Evolutionary conservation across 2,888 invertebrate species (phyloP).

Genomic region (Rapana venosa): DNA sequence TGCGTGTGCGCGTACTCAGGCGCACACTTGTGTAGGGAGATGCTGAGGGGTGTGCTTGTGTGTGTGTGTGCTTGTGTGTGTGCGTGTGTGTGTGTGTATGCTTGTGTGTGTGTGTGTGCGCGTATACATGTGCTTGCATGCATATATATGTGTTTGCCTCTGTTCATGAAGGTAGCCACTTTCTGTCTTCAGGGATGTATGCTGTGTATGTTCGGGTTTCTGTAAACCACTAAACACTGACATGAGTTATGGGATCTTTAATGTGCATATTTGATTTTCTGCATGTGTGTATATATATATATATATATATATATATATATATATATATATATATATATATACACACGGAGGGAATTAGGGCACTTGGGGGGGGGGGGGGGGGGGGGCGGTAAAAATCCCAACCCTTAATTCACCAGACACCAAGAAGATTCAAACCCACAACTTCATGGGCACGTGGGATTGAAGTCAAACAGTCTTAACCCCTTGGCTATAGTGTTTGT

Average conservation of each 20-base stretch:
- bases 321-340: neutral
- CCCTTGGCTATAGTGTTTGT: no score
- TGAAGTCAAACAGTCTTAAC: no score
- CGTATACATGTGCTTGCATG: neutral
- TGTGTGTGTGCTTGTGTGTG: neutral
- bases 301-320: neutral
- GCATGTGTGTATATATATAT: neutral
- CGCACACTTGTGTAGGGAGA: no score
- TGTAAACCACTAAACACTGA: no score
- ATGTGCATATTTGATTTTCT: neutral
- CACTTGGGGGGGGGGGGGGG: neutral
- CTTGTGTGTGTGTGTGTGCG: neutral
- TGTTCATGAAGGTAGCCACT: no score
- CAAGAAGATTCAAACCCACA: no score
- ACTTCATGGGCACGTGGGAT: no score
- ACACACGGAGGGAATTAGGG: no score
- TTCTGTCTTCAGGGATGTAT: neutral
- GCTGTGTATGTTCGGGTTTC: neutral
- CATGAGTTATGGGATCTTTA: no score
- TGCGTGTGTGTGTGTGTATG: neutral
- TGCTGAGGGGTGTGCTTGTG: neutral
- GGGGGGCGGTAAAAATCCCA: no score
- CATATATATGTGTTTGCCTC: neutral
- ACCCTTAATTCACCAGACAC: no score
- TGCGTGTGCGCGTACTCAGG: neutral